Evolutionary conservation across 2,797 vertebrate species (phyloP).

Genomic region (Urocyon cinereoargenteus): DNA sequence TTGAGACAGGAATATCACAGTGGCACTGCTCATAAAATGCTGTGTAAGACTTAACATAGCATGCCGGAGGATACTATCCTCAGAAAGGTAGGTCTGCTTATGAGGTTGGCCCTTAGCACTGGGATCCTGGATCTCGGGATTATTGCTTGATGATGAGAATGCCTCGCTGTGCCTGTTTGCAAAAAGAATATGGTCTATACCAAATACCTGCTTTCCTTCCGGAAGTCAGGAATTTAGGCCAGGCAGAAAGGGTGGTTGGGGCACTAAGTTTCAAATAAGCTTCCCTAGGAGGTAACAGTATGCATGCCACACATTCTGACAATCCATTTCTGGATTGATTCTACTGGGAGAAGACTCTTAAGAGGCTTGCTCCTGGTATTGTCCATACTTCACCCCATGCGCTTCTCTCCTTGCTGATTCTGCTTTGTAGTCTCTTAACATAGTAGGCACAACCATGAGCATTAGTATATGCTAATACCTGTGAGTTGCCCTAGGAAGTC

Average conservation of each 20-base stretch:
- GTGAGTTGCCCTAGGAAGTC: not conserved
- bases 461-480: not conserved
- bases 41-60: too few relatives aligned
- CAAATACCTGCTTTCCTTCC: not conserved
- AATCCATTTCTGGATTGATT: not conserved
- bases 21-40: not conserved
- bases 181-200: not conserved
- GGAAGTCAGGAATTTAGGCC: not conserved
- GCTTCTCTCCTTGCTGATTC: not conserved
- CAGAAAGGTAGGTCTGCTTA: not conserved
- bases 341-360: not conserved
- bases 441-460: not conserved
- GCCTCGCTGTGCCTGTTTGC: not conserved
- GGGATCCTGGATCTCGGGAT: not conserved
- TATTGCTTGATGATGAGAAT: not conserved
- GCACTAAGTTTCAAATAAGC: not conserved
- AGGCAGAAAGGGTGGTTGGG: not conserved
- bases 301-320: fast-evolving
- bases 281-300: not conserved
- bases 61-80: not conserved
- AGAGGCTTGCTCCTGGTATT: not conserved
- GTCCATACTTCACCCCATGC: not conserved
- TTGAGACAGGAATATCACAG: not conserved
- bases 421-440: not conserved
- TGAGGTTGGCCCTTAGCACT: not conserved